Evolutionary conservation across 2,797 vertebrate genomes (phyloP).

Genomic region (Tauraco hartlaubi): DNA sequence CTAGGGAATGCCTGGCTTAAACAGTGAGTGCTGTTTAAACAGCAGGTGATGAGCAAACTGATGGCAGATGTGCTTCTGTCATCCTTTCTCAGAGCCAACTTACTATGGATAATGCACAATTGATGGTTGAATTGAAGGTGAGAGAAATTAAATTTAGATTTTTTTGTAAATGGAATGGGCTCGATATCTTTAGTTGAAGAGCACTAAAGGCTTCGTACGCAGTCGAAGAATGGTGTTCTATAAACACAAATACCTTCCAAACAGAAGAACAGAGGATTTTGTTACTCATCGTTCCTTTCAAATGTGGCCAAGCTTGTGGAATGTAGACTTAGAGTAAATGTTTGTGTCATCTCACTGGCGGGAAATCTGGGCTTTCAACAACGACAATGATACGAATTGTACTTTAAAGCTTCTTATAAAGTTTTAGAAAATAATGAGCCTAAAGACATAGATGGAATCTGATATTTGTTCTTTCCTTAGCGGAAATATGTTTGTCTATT

Average conservation of each 20-base stretch:
- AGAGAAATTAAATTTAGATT: constrained; percentile 37
- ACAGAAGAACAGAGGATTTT: constrained; percentile 64
- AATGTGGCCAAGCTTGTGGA: constrained; percentile 62
- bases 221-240: constrained; percentile 32
- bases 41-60: constrained; percentile 73
- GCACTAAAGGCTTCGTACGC: neutral
- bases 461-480: neutral
- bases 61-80: constrained; percentile 62
- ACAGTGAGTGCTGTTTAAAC: constrained; percentile 61
- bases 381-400: constrained; percentile 40
- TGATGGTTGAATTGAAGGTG: constrained; percentile 28
- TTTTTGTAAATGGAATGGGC: neutral
- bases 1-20: constrained; percentile 64
- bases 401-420: constrained; percentile 48
- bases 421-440: constrained; percentile 54
- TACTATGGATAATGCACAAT: neutral
- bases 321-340: constrained; percentile 71
- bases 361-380: constrained; percentile 55
- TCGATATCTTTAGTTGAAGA: constrained; percentile 8
- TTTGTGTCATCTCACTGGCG: constrained; percentile 68
- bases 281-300: constrained; percentile 76
- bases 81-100: constrained; percentile 34
- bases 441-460: constrained; percentile 36
- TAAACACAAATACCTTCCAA: constrained; percentile 67
- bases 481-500: neutral